Evolutionary conservation across 2,797 vertebrate genomes (phyloP), one percentile per base, ranked within the genome.

Genomic region (Sandelia bainsii): DNA sequence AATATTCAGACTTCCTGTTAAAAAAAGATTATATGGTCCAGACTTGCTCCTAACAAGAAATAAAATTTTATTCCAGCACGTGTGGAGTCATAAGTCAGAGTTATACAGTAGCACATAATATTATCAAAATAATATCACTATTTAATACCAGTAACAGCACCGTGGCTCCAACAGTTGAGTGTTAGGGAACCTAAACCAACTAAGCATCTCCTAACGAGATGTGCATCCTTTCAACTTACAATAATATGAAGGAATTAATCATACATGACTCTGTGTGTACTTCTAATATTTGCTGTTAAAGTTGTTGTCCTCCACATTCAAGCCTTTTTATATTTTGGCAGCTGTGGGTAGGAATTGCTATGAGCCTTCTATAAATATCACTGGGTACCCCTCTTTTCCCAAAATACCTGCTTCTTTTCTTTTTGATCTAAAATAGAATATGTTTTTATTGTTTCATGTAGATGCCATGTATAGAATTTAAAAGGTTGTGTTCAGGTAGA

Each of bases 341-440:
- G 3, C 45, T 34, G 50, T 66, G 9, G 23, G 12, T 45, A 42
- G 37, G 5, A 40, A 40, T 49, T 51, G 32, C 22, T 4, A 14
- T 17, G 17, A 77, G 53, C 12, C 10, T 12, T 48, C 20, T 63
- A 44, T 44, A 60, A 64, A 68, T 64, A 72, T 56, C 22, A 56
- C 16, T 8, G 25, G 25, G 12, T 53, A 22, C 3, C 10, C 10
- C 3, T 61, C 29, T 34, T 20, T 7, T 56, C 60, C 32, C 17
- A 42, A 58, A 48, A 49, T n/a, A 2, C 42, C 42, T 19, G 22
- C 13, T 2, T 1, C 0, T 13, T 19, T 54, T 27, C 13, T 29
- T 29, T 46, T 29, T 22, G 7, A 34, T 53, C 22, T 27, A 20
- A 56, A 54, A 42, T 14, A 42, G 39, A 42, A 17, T 20, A 8